A percentile compares a stretch with the other conserved stretches of the same genome.
Evolutionary conservation across 2,888 invertebrate species (phyloP).

Genomic region (Parthenolecanium corni): DNA sequence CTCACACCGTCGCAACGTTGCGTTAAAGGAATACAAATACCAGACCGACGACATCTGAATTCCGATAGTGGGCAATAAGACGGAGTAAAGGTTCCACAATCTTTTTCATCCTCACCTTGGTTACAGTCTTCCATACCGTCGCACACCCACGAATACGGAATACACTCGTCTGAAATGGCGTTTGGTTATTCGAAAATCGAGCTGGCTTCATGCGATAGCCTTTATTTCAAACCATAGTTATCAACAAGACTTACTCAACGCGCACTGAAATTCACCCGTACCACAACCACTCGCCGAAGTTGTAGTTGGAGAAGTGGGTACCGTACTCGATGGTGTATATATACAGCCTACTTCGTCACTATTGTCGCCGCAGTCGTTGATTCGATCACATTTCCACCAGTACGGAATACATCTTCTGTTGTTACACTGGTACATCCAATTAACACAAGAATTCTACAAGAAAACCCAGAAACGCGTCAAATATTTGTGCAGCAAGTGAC

Average conservation of each 20-base stretch:
- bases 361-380: constrained; percentile 63
- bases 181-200: too few relatives aligned
- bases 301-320: constrained; percentile 31
- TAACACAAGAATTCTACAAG: not conserved
- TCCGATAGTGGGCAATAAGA: constrained; percentile 38
- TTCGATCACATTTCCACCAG: constrained; percentile 67
- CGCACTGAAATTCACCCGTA: constrained; percentile 31
- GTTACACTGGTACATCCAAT: constrained; percentile 58
- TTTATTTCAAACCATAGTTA: not conserved
- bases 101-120: constrained; percentile 51
- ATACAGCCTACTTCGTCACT: constrained; percentile 58
- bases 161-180: constrained; percentile 43
- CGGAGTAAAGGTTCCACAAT: constrained; percentile 39
- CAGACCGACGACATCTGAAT: constrained; percentile 50
- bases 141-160: constrained; percentile 50
- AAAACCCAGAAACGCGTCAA: not conserved
- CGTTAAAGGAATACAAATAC: constrained; percentile 47
- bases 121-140: constrained; percentile 49
- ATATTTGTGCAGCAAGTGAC: not conserved
- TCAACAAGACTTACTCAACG: constrained; percentile 15
- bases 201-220: not conserved
- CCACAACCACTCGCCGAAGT: constrained; percentile 31
- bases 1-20: constrained; percentile 44
- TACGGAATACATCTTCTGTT: constrained; percentile 54
- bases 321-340: constrained; percentile 36